A percentile compares a stretch with the other conserved stretches of the same genome.
Conservation (phyloP, 2,888 invertebrate genomes). For the Gerris lacustris region DNA sequence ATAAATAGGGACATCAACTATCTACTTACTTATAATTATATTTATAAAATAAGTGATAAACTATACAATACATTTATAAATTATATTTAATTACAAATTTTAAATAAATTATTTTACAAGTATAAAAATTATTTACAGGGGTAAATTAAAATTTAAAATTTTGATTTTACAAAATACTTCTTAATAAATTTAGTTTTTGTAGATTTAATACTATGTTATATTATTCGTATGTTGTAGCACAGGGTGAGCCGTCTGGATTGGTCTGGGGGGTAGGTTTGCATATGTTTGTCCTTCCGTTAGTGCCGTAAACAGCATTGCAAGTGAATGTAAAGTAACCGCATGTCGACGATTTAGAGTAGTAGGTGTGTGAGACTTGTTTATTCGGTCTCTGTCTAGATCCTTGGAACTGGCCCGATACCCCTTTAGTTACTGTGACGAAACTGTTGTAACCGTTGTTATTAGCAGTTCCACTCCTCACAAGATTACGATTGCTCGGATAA, state of each 20-base stretch:
- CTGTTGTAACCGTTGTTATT: slow-evolving; percentile 40
- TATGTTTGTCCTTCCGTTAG: slow-evolving; percentile 64
- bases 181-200: too few species aligned
- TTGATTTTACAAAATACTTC: too few species aligned
- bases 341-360: slow-evolving; percentile 74
- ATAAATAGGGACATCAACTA: too few species aligned
- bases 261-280: slow-evolving; percentile 68
- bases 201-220: neutral
- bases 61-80: neutral
- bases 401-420: slow-evolving; percentile 60
- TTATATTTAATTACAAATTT: neutral
- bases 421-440: slow-evolving; percentile 67
- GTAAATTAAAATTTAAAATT: too few species aligned
- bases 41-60: too few species aligned
- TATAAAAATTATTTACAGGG: too few species aligned
- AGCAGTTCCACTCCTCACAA: neutral
- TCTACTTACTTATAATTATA: too few species aligned
- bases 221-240: slow-evolving; percentile 11
- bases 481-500: neutral
- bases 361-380: slow-evolving; percentile 50
- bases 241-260: slow-evolving; percentile 58
- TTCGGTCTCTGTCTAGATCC: slow-evolving; percentile 37
- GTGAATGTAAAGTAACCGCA: slow-evolving; percentile 80
- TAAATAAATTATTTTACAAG: neutral
- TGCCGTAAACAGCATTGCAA: slow-evolving; percentile 65